Percentiles rank a stretch among this genome's conserved stretches.
phyloP scores from a whole-genome alignment of 1,140 invertebrate species.

The Scaptodrosophila lebanonensis region DNA sequence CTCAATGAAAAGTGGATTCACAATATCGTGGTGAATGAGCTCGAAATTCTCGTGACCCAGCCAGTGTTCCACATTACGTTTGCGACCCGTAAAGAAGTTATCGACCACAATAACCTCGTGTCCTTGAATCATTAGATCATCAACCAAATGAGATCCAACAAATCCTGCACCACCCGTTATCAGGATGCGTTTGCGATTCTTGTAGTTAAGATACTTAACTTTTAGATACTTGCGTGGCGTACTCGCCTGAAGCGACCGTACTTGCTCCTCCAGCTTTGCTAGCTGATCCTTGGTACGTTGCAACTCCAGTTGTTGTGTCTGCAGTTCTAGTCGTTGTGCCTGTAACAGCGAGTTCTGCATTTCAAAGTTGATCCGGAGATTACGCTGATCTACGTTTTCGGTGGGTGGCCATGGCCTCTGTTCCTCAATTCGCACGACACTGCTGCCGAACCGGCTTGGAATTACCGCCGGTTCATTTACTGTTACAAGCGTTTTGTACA shows the following conservation, averaged over 20 bases:
- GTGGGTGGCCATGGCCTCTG: slow-evolving; percentile 48
- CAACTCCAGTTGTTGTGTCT: slow-evolving; percentile 78
- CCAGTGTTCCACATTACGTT: slow-evolving; percentile 99
- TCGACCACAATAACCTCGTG: slow-evolving; percentile 99
- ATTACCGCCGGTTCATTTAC: slow-evolving; percentile 6
- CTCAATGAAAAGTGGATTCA: slow-evolving; percentile 98
- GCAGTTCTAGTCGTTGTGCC: slow-evolving; percentile 68
- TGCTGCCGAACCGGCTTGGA: not conserved
- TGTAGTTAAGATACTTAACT: slow-evolving; percentile 93
- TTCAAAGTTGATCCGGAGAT: slow-evolving; percentile 48
- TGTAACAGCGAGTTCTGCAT: slow-evolving; percentile 43
- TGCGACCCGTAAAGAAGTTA: slow-evolving; percentile 98
- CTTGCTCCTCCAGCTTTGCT: slow-evolving; percentile 83
- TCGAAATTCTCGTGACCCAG: slow-evolving; percentile 99
- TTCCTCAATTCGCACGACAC: slow-evolving; percentile 14
- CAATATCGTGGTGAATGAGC: slow-evolving; percentile 98
- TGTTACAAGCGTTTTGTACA: slow-evolving; percentile 26
- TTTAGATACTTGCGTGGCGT: slow-evolving; percentile 92
- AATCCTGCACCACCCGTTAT: slow-evolving; percentile 99
- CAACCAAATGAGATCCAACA: slow-evolving; percentile 98
- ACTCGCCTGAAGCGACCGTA: slow-evolving; percentile 83
- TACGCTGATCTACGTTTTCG: slow-evolving; percentile 38
- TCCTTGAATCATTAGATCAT: slow-evolving; percentile 95
- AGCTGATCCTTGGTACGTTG: slow-evolving; percentile 82
- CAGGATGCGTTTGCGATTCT: slow-evolving; percentile 93